Evolutionary conservation across 2,888 invertebrate genomes (phyloP), one percentile per base, ranked within the genome.

Genomic region (Tholera decimalis): DNA sequence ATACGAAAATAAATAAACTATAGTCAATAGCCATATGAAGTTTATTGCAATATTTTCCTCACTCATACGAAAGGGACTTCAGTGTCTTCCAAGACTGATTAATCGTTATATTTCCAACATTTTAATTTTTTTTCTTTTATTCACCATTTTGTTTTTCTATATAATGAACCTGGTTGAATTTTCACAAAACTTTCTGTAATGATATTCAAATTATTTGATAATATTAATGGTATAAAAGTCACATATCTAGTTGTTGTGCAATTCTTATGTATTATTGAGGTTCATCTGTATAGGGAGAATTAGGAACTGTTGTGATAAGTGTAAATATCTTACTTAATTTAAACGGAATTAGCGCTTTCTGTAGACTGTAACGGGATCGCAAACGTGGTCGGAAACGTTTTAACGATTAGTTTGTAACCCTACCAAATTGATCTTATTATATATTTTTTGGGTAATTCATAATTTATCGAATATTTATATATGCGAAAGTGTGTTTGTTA

Each of bases 41-140:
- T 55, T 47, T 65, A 53, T 63, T 46, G 47, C 59, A 73, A 60
- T 75, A 60, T 47, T 68, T 61, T 77, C 35, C 18, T 37, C 37
- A 43, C 66, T 58, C 28, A 47, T 30, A 68, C 73, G 83, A 86
- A 87, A 88, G 88, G 87, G 85, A 86, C 89, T 89, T 87, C 87
- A 84, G 24, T 74, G 89, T 91, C 89, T 89, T 86, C 80, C 74
- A 91, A 92, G 92, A 92, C 92, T 92, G 92, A 92, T 85, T 91
- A 89, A 85, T 87, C 77, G 68, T 86, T 90, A 87, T 89, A 86
- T 82, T 85, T 86, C 86, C 73, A 80, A 76, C 69, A 63, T 69
- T 72, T 57, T 73, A 59, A 46, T 35, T 26, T 8, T 51, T 43
- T 57, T 26, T 37, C 28, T 59, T 57, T 30, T 51, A 44, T 54